These are phyloP conservation scores for Amblyraja radiata DNA, from an alignment of 2,797 vertebrate species.

Conservation along the genomic window DNA sequence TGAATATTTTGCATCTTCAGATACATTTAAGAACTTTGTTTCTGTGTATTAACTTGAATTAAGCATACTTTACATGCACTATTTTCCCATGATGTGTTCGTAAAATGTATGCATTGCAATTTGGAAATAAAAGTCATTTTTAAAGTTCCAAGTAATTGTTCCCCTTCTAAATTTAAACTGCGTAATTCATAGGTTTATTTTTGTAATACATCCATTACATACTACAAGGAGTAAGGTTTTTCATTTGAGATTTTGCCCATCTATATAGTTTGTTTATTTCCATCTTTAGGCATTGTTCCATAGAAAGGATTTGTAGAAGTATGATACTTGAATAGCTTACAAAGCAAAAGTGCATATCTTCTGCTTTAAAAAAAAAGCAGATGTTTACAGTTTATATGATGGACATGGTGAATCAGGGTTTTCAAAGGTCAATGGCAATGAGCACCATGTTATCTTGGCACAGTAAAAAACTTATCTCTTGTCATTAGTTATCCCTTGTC, in stretches of 20 bases:
- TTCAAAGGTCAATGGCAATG: not conserved
- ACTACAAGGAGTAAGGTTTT: not conserved
- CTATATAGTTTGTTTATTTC: not conserved
- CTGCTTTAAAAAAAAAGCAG: not conserved
- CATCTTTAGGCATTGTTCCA: not conserved
- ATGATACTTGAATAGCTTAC: not conserved
- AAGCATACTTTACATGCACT: not conserved
- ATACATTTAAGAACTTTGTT: slow-evolving; percentile 8
- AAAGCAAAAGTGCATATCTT: not conserved
- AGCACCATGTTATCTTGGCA: not conserved
- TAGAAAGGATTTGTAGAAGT: not conserved
- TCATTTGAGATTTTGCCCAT: not conserved
- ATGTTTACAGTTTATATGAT: not conserved
- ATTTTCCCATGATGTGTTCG: not conserved
- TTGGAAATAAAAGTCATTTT: not conserved
- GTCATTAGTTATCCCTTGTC: not conserved
- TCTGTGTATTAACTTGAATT: not conserved
- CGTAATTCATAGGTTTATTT: not conserved
- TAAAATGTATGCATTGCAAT: not conserved
- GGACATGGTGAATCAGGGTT: not conserved
- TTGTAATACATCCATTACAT: not conserved
- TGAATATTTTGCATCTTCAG: slow-evolving; percentile 24
- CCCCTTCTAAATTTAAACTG: not conserved
- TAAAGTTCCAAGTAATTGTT: not conserved
- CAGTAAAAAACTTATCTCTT: not conserved